Evolutionary conservation across 1,140 invertebrate species (phyloP), one percentile per base, ranked within the genome.

Genomic region (Tetramorium parvispinum): DNA sequence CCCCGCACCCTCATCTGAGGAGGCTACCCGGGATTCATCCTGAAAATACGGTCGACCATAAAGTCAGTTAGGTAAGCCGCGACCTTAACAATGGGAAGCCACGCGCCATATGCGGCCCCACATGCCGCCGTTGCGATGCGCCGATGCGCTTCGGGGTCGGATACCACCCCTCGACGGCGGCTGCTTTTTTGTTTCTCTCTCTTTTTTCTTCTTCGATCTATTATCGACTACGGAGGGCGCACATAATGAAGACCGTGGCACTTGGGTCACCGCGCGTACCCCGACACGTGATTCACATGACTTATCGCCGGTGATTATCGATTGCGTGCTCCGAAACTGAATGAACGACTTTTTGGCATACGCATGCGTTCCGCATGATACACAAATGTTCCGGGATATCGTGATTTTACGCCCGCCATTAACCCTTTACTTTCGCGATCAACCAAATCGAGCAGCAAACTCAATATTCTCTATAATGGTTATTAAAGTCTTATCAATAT

Each of bases 91-190:
- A 93, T 93, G 88, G 92, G 88, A 92, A 93, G 93, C 93, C 93
- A 93, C 93, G 93, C 92, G 93, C 92, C 93, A 93, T 93, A 93
- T 93, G 93, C 88, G 92, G 73, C 90, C 85, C 90, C 93, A 93
- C 92, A 93, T 93, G 93, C 91, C 81, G 87, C 88, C 88, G 88
- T 85, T 87, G 76, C 85, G 77, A 46, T 81, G 55, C 73, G 76
- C 59, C 76, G 32, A 57, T 88, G 89, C 82, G 32, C 76, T 85
- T 85, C 79, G 86, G 86, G 79, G 68, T 53, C 32, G 49, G 55
- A 49, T 71, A 65, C 40, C 65, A 68, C 75, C 79, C 85, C 63
- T 82, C 71, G 68, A 55, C 40, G 57, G 53, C 49, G 63, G 40
- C 61, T 73, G 13, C 63, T 27, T 55, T 79, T 65, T 85, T 85